Base-by-base conservation (phyloP, 2,797 vertebrate species). In the Carapus acus region DNA sequence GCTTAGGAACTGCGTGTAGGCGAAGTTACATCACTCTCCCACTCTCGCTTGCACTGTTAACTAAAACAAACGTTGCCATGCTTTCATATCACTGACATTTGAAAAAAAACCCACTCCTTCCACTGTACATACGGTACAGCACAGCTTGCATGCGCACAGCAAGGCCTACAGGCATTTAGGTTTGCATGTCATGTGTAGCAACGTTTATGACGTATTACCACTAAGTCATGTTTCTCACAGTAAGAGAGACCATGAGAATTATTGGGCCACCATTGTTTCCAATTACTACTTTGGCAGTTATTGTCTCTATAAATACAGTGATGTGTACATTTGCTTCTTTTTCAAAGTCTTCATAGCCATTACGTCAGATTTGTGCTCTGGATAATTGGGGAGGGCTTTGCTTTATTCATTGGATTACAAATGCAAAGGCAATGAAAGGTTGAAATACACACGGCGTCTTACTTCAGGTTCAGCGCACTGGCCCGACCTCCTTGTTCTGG, bases 381-480 rank as follows among this genome's bases (percentile, higher is more conserved):
- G 24, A 9, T 27, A 5, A 5, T 9, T 5, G 24, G 9, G 5
- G 24, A 27, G 9, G 24, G 41, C 19, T 43, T 66, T 43, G 50
- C 54, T n/a, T 59, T 31, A 21, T 24, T 51, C 48, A 65, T 63
- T 76, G 27, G 39, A n/a, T n/a, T n/a, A n/a, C 72, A 74, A 70
- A 74, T 67, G 50, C 49, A 65, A 52, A 53, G 38, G 50, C 51
- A 74, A 50, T n/a, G 65, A 49, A 37, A 69, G 67, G 56, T 62
- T 73, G 52, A 71, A 73, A 83, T 64, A 69, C 79, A 81, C 67
- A 76, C 78, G 77, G 51, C 66, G 74, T 75, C 76, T 91, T 89
- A 86, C 83, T 90, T 90, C 87, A 86, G 90, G 91, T 91, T 92
- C 89, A 92, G 71, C 72, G 86, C 77, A 83, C 89, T 91, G 88